Conservation (phyloP, 2,113 vertebrate genomes). For the Petroica traversi region DNA sequence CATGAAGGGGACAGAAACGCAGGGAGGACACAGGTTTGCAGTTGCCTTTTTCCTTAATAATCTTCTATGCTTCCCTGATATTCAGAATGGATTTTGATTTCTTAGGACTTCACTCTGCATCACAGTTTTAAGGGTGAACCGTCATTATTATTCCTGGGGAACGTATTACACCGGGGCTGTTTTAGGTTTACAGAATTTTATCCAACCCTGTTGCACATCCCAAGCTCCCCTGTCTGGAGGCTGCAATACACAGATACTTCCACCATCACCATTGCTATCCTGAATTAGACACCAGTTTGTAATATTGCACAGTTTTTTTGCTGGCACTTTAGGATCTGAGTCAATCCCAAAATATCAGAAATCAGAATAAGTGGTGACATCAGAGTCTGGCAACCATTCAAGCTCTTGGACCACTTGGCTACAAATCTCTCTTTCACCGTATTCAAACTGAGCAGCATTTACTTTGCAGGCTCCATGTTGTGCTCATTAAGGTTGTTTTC, state of each 20-base stretch:
- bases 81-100: background rate
- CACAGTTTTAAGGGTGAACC: background rate
- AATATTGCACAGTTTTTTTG: background rate
- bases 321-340: background rate
- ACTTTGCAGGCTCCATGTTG: background rate
- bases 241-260: background rate
- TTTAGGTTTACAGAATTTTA: background rate
- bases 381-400: background rate
- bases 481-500: background rate
- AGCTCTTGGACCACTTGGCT: background rate
- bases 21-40: background rate
- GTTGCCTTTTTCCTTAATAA: background rate
- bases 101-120: background rate
- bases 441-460: background rate
- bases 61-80: background rate
- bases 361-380: background rate
- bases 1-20: rapidly evolving
- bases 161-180: background rate
- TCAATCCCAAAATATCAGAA: background rate
- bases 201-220: background rate
- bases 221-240: background rate
- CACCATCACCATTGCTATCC: background rate
- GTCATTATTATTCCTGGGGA: background rate
- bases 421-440: rapidly evolving
- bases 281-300: background rate